Base-by-base conservation (phyloP, 2,888 invertebrate genomes). In the Trichacis sp. region DNA sequence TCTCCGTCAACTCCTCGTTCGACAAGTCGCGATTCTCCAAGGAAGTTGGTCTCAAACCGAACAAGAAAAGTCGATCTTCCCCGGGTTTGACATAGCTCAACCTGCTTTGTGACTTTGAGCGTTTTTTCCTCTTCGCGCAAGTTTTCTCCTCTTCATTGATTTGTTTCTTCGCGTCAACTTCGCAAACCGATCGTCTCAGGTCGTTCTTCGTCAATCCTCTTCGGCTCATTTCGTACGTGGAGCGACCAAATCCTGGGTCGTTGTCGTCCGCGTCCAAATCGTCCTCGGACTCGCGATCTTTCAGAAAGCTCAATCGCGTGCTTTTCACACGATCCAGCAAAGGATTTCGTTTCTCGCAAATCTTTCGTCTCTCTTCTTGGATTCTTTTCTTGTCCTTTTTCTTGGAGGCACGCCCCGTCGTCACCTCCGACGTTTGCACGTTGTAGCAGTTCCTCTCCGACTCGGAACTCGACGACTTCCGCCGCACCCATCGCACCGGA, bases 271-370 rank as follows among this genome's bases (percentile, higher is more conserved):
- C 70, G 46, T 71, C 70, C 19, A 73, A 62, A 42, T 67, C 64
- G 19, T 74, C 73, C 11, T 74, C 73, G 19, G 74, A 72, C 46
- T 72, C 72, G 3, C 74, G 73, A n/a, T 84, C 85, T 45, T 77
- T 79, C 79, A 91, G 91, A 79, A 91, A 91, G 20, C 90, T 91
- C 59, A 92, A 80, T 77, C 89, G 87, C 47, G 91, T 91, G 77
- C 90, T 91, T 80, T 91, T 91, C 3, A 91, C 91, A 79, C 89
- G 88, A 77, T 91, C 91, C 57, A 91, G 86, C 63, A 92, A 86
- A 42, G 91, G 91, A 78, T 91, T 91, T 58, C 90, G 87, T 78
- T 89, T 91, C 83, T 91, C 91, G 71, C 88, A 85, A 66, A 86
- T 87, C 14, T 76, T 71, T 38, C 79, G 71, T 4, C 82, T 70